These are phyloP conservation scores for Cryptotermes secundus DNA, from an alignment of 1,140 invertebrate species.

Conservation along the genomic window DNA sequence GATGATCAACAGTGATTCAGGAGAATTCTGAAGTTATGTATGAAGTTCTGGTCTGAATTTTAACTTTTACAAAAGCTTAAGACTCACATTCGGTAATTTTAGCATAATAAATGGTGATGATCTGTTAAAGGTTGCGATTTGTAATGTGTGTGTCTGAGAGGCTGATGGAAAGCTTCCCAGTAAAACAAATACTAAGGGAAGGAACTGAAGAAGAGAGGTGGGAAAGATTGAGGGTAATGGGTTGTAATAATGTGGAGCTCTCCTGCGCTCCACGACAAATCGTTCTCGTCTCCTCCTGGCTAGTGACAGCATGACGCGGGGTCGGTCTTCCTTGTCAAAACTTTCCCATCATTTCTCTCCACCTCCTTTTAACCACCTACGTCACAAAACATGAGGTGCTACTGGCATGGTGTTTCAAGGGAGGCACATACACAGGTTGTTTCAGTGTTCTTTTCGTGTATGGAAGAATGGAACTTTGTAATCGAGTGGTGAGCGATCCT, in stretches of 20 bases:
- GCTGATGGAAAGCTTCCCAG: neutral
- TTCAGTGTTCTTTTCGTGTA: too few relatives aligned
- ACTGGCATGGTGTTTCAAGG: neutral
- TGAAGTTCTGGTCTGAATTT: too few relatives aligned
- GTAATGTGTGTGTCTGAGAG: neutral
- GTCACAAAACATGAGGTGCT: constrained; percentile 3
- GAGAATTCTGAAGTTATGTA: too few relatives aligned
- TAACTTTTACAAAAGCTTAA: neutral
- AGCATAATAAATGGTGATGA: neutral
- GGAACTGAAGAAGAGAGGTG: neutral
- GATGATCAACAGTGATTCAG: too few relatives aligned
- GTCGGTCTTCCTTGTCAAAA: constrained; percentile 21
- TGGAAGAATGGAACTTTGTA: too few relatives aligned
- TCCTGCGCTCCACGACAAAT: neutral
- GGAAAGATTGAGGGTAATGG: constrained; percentile 25
- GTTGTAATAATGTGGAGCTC: constrained; percentile 24
- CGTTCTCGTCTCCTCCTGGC: constrained; percentile 26
- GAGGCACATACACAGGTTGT: neutral
- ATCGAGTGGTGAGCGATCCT: too few relatives aligned
- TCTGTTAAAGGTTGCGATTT: neutral
- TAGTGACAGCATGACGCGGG: constrained; percentile 21
- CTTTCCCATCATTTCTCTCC: constrained; percentile 27
- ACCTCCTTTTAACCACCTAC: neutral
- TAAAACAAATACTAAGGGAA: neutral
- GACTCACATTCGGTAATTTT: neutral